Evolutionary conservation across 2,888 invertebrate genomes (phyloP).

Genomic region (Cerceris rybyensis): DNA sequence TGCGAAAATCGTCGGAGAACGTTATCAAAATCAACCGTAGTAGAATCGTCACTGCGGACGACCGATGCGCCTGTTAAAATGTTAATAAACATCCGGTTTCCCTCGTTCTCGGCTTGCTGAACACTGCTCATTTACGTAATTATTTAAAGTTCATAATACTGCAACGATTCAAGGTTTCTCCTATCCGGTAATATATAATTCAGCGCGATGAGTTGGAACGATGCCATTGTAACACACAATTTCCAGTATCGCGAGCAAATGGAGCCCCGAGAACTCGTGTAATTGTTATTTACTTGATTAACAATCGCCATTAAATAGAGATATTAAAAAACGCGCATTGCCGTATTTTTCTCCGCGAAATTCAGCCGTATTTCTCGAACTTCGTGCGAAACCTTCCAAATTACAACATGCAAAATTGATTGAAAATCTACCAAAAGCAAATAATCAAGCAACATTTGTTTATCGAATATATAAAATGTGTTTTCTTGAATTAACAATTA

Average conservation of each 20-base stretch:
- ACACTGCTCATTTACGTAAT: constrained; percentile 22
- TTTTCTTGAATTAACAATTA: no score
- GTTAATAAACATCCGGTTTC: neutral
- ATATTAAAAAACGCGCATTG: constrained; percentile 29
- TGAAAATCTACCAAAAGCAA: no score
- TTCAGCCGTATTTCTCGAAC: no score
- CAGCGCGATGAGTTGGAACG: constrained; percentile 54
- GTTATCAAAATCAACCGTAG: no score
- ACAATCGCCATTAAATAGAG: constrained; percentile 25
- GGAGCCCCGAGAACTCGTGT: constrained; percentile 31
- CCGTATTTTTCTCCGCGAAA: no score
- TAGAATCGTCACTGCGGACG: neutral
- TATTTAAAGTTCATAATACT: constrained; percentile 42
- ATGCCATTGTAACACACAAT: constrained; percentile 50
- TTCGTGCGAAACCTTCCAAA: no score
- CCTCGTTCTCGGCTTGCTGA: neutral
- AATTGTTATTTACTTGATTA: constrained; percentile 46
- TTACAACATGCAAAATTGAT: no score
- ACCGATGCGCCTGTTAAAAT: neutral
- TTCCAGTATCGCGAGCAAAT: constrained; percentile 25
- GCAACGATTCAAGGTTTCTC: constrained; percentile 13
- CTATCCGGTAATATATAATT: constrained; percentile 42
- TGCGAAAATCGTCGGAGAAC: neutral
- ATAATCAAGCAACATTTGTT: no score
- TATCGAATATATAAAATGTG: no score